Percentiles rank a stretch among this genome's conserved stretches.
Conservation (phyloP, 92 coral and sea anemone species). For the Micromussa lordhowensis region DNA sequence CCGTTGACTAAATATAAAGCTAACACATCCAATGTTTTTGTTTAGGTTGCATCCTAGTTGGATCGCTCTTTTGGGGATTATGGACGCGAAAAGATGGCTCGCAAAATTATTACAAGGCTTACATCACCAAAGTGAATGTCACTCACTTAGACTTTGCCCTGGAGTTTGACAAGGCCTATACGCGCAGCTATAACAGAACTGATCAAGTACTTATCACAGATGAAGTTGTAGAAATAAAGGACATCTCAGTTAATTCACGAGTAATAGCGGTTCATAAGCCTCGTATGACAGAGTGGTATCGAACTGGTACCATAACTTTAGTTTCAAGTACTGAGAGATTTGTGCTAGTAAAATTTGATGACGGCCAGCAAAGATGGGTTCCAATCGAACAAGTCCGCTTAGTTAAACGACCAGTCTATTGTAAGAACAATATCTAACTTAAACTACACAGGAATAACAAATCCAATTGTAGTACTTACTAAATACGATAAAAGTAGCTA, state of each 20-base stretch:
- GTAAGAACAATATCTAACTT: neutral
- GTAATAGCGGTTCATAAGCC: slow-evolving; percentile 1
- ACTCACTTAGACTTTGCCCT: neutral
- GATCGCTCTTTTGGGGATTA: slow-evolving; percentile 8
- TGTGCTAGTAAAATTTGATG: neutral
- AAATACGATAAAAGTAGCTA: too few relatives aligned
- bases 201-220: slow-evolving; percentile 12
- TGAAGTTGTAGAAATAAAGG: neutral
- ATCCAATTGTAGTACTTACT: too few relatives aligned
- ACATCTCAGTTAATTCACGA: slow-evolving; percentile 6
- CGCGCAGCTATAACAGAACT: slow-evolving; percentile 12
- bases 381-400: neutral
- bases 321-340: neutral
- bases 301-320: neutral
- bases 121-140: neutral
- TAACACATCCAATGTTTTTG: too few relatives aligned
- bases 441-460: too few relatives aligned
- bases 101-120: neutral
- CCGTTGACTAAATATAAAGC: too few relatives aligned
- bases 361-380: neutral
- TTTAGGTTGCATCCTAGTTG: slow-evolving; percentile 9
- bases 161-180: neutral
- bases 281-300: neutral
- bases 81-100: neutral
- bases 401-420: slow-evolving; percentile 1